Base-by-base conservation (phyloP, 1,140 invertebrate species). In the Drosophila pruinosa region DNA sequence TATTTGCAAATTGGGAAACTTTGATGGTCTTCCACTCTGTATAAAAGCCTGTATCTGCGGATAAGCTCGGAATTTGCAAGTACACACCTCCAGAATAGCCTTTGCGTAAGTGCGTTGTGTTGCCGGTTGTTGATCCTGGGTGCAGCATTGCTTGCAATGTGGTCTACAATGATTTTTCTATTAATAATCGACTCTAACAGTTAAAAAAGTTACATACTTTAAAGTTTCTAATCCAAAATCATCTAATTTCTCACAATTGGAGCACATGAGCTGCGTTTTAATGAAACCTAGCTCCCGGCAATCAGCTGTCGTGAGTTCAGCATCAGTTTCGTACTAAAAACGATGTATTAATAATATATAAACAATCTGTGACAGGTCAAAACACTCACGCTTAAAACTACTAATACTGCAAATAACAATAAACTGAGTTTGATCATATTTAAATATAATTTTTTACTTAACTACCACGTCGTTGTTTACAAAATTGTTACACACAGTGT, bases 21-120 rank as follows among this genome's bases (percentile, higher is more conserved):
- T 96, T 4, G 94, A 93, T 8, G 96, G 95, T 69, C 94, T 92
- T 63, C 98, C 96, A 92, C 97, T 97, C 91, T 97, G 98, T 39
- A 98, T 95, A 91, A 99, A 99, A 36, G 97, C 97, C 94, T 98
- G 96, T 81, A 99, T 98, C 93, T 99, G 98, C 43, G 98, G 97
- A 94, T 97, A 99, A 31, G 96, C 95, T 64, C 97, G 97, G 93
- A 98, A 98, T 93, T 98, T 98, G 92, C 98, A 99, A 67, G 96
- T 97, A 90, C 97, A 98, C 0, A 98, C 97, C 94, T 98, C 96
- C 21, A 99, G 92, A 45, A 97, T 94, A 10, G 97, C 97, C 92
- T 95, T 96, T 7, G 97, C 95, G 91, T 97, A 98, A 43, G 92
- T 92, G 19, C 92, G 91, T 61, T 93, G 93, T 52, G 95, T 94